Base-by-base conservation (phyloP, 2,888 invertebrate genomes). In the Caenorhabditis uteleia region DNA sequence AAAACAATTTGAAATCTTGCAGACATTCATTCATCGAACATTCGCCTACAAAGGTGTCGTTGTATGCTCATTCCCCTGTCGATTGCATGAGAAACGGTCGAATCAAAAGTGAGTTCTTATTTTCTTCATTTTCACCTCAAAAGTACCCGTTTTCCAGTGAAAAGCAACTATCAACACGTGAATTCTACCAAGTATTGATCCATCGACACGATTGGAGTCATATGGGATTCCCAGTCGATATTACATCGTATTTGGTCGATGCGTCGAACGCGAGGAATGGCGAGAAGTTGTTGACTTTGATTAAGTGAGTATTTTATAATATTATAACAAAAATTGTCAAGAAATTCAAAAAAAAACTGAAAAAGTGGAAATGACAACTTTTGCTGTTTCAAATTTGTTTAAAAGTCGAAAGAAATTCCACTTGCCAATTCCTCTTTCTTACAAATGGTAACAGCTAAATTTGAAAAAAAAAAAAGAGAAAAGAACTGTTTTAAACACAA, bases 11-110 rank as follows among this genome's bases (percentile, higher is more conserved):
- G 0, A 3, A 38, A 23, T 38, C 31, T 82, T 83, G 36, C 80
- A 87, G 85, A 86, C 95, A 64, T 95, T 98, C 85, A 87, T 98
- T 49, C 98, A 98, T 84, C 89, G 92, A 80, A 91, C 97, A 18
- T 98, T 98, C 85, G 95, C 95, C 16, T 98, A 98, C 84, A 88
- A 97, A 77, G 97, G 97, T 4, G 93, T 98, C 14, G 90, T 97
- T 57, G 87, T 98, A 47, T 97, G 97, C 84, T 95, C 97, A 1
- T 97, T 97, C 95, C 86, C 92, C 64, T 95, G 95, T 8, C 88
- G 92, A 82, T 93, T 95, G 1, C 95, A 93, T 82, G 95, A 97
- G 42, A 75, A 68, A 31, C 62, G 49, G 38, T 53, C 47, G 33
- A 61, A 55, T 7, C 58, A 56, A 20, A 58, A 56, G 68, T 72